These are phyloP conservation scores for Chironomus striatipennis DNA, from an alignment of 1,140 invertebrate genomes.

Conservation along the genomic window DNA sequence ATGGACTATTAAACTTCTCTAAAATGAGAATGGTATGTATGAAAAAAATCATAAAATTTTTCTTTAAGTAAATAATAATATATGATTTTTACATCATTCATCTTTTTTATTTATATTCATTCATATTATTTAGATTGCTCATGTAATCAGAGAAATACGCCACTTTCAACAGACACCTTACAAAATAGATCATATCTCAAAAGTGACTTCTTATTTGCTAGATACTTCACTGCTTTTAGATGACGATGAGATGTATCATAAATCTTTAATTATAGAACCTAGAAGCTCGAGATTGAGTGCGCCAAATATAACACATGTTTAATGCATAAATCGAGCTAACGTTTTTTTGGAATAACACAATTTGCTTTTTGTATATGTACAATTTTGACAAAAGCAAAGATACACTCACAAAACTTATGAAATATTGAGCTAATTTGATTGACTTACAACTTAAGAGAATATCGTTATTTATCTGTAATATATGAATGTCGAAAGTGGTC, in stretches of 20 bases:
- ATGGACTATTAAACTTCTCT: slow-evolving; percentile 87
- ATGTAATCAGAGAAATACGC: slow-evolving; percentile 85
- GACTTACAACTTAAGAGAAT: too few species aligned
- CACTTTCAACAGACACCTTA: slow-evolving; percentile 90
- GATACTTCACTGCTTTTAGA: slow-evolving; percentile 65
- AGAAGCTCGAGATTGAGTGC: slow-evolving; percentile 37
- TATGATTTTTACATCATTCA: neutral
- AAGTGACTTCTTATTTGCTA: slow-evolving; percentile 71
- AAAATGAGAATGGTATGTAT: slow-evolving; percentile 88
- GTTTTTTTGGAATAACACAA: too few species aligned
- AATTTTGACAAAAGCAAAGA: too few species aligned
- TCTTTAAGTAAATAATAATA: neutral
- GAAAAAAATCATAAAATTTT: slow-evolving; percentile 22
- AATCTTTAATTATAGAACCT: slow-evolving; percentile 79
- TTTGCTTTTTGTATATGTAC: too few species aligned
- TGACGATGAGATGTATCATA: slow-evolving; percentile 76
- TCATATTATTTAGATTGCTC: slow-evolving; percentile 65
- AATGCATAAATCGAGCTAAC: neutral
- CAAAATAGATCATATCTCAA: slow-evolving; percentile 76
- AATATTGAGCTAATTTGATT: too few species aligned
- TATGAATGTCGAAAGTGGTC: too few species aligned
- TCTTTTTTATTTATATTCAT: slow-evolving; percentile 27
- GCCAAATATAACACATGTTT: slow-evolving; percentile 26
- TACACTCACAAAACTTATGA: too few species aligned
- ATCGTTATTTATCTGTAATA: too few species aligned